These are phyloP conservation scores for Octonoba sinensis DNA, from an alignment of 2,888 invertebrate species.

Conservation along the genomic window DNA sequence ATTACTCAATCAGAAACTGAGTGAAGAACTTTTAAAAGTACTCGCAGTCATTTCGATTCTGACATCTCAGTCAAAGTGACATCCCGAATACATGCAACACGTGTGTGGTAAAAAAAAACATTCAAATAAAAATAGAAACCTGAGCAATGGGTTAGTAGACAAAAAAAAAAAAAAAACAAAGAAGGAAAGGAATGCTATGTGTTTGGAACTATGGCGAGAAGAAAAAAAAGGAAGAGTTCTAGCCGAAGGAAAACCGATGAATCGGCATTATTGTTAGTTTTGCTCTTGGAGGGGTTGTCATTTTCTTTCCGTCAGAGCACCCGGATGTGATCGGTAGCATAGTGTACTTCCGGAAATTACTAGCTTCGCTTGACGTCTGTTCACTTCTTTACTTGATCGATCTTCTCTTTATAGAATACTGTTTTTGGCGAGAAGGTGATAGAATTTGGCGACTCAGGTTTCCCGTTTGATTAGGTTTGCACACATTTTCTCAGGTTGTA, in stretches of 20 bases:
- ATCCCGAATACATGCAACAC: conserved; percentile 31
- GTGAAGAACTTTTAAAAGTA: not conserved
- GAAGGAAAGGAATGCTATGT: not conserved
- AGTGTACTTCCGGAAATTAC: conserved; percentile 61
- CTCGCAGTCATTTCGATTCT: not conserved
- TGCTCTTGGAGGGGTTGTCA: conserved; percentile 48
- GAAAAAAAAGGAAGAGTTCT: conserved; percentile 1
- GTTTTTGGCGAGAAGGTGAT: conserved; percentile 36
- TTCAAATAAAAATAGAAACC: conserved; percentile 11
- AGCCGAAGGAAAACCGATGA: conserved; percentile 36
- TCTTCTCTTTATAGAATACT: conserved; percentile 39
- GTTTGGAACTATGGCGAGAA: not conserved
- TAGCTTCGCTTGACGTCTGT: conserved; percentile 37
- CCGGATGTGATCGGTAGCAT: conserved; percentile 59
- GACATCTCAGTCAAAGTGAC: too few relatives aligned
- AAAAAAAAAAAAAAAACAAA: conserved; percentile 10
- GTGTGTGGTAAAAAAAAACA: conserved; percentile 31
- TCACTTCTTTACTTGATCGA: conserved; percentile 51
- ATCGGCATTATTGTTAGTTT: conserved; percentile 56
- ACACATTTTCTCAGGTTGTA: too few relatives aligned
- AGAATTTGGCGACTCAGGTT: not conserved
- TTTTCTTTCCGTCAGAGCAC: conserved; percentile 32
- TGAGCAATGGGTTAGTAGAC: conserved; percentile 3
- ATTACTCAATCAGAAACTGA: too few relatives aligned
- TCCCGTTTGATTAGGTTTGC: not conserved